Base-by-base conservation (phyloP, 2,797 vertebrate species). In the Halcyon leucocephala region DNA sequence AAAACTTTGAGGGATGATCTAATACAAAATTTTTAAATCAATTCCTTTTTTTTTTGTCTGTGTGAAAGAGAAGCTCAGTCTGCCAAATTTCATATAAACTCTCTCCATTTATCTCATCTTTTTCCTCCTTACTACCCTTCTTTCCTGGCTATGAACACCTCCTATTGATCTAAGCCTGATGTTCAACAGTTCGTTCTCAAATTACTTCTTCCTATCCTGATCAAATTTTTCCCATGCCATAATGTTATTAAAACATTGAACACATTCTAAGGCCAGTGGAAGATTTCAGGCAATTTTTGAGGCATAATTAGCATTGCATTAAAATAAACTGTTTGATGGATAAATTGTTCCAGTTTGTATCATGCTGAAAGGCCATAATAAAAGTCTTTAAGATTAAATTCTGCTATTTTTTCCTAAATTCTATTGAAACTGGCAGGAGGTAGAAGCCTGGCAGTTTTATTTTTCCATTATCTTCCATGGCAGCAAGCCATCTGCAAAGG, bases 381-480 rank as follows among this genome's bases (percentile, higher is more conserved):
- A n/a, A 88, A 88, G 44, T 19, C 41, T 88, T 88, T 88, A 88
- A 65, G 46, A 86, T 72, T 66, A 86, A 91, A 51, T 86, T 93
- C 42, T 84, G 55, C 14, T 66, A 3, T 49, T 78, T 86, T 91
- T 69, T 67, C 10, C 10, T 61, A 84, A 91, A 72, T 72, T 66
- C 49, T 84, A 8, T 73, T 82, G 82, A 86, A 93, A 89, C 66
- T 90, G 26, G 28, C 70, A 95, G 55, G 66, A 96, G 65, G 39
- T 70, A 87, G 49, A 86, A 66, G 16, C 8, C 73, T 82, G 55
- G 58, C 21, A 80, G 51, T 72, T 95, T 89, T 91, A 57, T 95
- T 95, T 95, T 86, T 66, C 66, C 52, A 37, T 95, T 95, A 82
- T 84, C 88, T 93, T 92, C 55, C 49, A 77, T 55, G 55, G 60